phyloP scores from a whole-genome alignment of 2,113 vertebrate genomes.

The Camelus dromedarius region DNA sequence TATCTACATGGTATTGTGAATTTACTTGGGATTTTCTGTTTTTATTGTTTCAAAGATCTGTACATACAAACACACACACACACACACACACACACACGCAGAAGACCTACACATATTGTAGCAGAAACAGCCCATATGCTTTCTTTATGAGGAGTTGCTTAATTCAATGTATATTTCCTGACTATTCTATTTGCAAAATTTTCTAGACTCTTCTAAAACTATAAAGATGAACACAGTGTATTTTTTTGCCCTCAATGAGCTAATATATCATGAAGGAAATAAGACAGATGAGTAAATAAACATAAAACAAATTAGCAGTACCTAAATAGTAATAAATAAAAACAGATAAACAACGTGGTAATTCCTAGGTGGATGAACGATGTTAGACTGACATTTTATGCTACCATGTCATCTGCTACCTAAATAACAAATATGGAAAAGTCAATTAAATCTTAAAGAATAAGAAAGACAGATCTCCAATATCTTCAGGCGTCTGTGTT shows the following conservation, averaged over 20 bases:
- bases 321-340: not conserved
- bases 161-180: slow-evolving; percentile 17
- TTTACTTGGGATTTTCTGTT: not conserved
- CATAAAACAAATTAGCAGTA: not conserved
- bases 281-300: not conserved
- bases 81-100: too few relatives aligned
- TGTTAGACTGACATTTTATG: not conserved
- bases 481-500: not conserved
- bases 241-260: not conserved
- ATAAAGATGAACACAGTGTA: not conserved
- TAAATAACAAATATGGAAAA: not conserved
- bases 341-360: not conserved
- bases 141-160: slow-evolving; percentile 12
- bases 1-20: not conserved
- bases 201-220: not conserved
- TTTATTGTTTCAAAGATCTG: not conserved
- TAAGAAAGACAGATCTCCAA: not conserved
- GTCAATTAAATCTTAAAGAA: not conserved
- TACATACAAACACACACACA: too few relatives aligned
- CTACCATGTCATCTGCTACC: not conserved
- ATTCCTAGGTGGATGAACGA: not conserved
- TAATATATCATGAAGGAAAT: not conserved
- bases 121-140: not conserved
- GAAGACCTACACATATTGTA: not conserved
- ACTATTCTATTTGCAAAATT: not conserved